These are phyloP conservation scores for Cyanocitta stelleri DNA, from an alignment of 2,113 vertebrate species.

Conservation along the genomic window DNA sequence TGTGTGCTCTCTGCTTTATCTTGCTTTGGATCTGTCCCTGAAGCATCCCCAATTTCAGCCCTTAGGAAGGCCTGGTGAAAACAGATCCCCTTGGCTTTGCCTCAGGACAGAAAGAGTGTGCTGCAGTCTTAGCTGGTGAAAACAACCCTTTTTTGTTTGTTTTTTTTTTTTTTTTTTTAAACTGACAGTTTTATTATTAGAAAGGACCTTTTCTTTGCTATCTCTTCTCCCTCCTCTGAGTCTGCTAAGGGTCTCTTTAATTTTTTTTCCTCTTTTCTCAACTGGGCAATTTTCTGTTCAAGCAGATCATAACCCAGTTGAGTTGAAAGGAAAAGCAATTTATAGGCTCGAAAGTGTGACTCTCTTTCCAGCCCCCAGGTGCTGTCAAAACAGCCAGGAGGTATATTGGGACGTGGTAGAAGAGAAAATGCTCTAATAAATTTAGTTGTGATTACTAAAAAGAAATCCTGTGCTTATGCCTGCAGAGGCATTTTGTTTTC, in stretches of 20 bases:
- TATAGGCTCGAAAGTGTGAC: background rate
- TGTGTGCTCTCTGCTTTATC: background rate
- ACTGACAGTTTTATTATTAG: background rate
- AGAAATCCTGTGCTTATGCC: background rate
- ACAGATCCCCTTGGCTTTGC: background rate
- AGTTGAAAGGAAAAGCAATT: constrained; percentile 16
- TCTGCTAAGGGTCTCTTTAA: background rate
- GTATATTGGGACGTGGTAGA: background rate
- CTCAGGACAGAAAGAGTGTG: background rate
- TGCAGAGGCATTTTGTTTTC: background rate
- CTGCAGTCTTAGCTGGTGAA: background rate
- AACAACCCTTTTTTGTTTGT: background rate
- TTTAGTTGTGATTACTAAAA: background rate
- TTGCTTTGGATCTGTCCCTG: background rate
- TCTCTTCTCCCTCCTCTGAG: background rate
- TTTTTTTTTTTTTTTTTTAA: no score
- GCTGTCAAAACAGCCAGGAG: constrained; percentile 4
- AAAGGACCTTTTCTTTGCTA: background rate
- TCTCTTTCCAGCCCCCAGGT: background rate
- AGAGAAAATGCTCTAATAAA: background rate
- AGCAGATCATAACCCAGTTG: background rate
- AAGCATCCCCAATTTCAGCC: background rate
- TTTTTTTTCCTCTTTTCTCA: background rate
- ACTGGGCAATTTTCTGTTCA: background rate
- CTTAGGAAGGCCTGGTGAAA: background rate